Evolutionary conservation across 2,797 vertebrate genomes (phyloP).

Genomic region (Agapornis canus): DNA sequence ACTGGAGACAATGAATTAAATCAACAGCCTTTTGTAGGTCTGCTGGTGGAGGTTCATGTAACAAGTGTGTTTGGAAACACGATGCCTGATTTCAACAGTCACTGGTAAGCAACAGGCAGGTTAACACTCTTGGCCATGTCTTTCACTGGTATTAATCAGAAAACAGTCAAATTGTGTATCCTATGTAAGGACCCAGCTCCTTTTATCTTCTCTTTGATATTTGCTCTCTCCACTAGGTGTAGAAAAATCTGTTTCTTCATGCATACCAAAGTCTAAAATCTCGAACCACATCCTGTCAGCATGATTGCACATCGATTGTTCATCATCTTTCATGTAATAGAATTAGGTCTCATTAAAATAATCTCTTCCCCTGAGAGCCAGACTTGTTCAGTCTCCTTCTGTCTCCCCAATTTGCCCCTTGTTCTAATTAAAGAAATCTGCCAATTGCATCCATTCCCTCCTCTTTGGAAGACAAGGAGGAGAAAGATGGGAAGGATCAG

Average conservation of each 20-base stretch:
- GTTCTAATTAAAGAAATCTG: not conserved
- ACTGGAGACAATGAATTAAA: constrained; percentile 69
- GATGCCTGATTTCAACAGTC: not conserved
- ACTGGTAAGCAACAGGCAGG: not conserved
- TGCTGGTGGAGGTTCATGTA: constrained; percentile 33
- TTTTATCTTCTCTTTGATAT: not conserved
- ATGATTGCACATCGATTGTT: not conserved
- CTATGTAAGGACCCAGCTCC: not conserved
- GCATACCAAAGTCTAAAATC: not conserved
- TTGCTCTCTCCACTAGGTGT: not conserved
- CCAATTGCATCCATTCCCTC: not conserved
- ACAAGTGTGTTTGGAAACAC: constrained; percentile 15
- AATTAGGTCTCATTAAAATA: constrained; percentile 13
- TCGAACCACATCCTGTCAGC: not conserved
- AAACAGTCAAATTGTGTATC: not conserved
- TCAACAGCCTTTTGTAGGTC: constrained; percentile 49
- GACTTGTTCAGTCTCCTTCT: not conserved
- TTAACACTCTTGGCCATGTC: not conserved
- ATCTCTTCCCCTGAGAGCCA: not conserved
- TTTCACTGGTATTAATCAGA: not conserved
- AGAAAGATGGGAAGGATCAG: not conserved
- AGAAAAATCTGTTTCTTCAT: not conserved
- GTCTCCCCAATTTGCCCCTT: not conserved
- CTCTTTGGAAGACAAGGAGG: not conserved
- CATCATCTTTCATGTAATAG: not conserved